These are phyloP conservation scores for Trialeurodes vaporariorum DNA, from an alignment of 1,140 invertebrate species.

Conservation along the genomic window DNA sequence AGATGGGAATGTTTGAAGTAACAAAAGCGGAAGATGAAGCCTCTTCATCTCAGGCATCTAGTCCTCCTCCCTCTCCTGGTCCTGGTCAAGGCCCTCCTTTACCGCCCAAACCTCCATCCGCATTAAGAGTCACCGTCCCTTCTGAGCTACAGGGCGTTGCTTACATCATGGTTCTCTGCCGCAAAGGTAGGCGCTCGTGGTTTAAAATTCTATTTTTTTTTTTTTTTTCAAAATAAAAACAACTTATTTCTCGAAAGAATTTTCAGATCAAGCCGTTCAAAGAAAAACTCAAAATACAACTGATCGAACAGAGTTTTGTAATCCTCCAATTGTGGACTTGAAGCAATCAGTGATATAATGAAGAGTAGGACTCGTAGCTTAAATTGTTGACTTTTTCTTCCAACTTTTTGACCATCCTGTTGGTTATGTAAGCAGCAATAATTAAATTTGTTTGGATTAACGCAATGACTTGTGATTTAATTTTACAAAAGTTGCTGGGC, in stretches of 20 bases:
- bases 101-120: conserved; percentile 51
- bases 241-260: conserved; percentile 1
- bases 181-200: conserved; percentile 69
- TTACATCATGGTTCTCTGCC: conserved; percentile 88
- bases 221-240: too few species aligned
- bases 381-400: too few species aligned
- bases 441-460: too few species aligned
- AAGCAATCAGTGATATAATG: too few species aligned
- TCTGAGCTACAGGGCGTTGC: conserved; percentile 89
- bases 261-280: neutral
- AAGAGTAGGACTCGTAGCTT: too few species aligned
- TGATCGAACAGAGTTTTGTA: too few species aligned
- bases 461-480: too few species aligned
- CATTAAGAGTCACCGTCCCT: conserved; percentile 79
- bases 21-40: conserved; percentile 77
- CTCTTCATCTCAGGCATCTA: conserved; percentile 25
- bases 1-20: conserved; percentile 92
- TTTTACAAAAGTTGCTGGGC: too few species aligned
- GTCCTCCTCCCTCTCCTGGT: conserved; percentile 40
- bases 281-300: too few species aligned
- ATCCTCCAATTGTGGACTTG: too few species aligned
- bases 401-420: too few species aligned
- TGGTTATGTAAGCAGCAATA: too few species aligned
- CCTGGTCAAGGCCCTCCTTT: conserved; percentile 33
- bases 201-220: neutral